Conservation (phyloP, 2,888 invertebrate genomes). For the Atrina japonica region DNA sequence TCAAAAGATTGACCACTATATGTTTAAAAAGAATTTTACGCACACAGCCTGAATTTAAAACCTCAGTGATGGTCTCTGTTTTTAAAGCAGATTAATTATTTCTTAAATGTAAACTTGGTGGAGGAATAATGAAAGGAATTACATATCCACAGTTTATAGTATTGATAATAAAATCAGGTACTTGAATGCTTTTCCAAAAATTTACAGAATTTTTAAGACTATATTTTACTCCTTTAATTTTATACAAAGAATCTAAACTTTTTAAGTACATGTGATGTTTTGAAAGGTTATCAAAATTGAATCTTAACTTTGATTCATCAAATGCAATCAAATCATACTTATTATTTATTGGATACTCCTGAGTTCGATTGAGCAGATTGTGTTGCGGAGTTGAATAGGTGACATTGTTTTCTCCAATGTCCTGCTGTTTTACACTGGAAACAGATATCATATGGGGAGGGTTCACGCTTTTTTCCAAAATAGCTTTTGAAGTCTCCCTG, state of each 20-base stretch:
- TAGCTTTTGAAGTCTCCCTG: neutral
- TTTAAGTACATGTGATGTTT: neutral
- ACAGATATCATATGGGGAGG: neutral
- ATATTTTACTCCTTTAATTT: neutral
- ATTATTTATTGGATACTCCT: neutral
- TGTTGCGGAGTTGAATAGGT: too few species aligned
- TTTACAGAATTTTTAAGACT: neutral
- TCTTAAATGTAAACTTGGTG: neutral
- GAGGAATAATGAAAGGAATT: slow-evolving; percentile 22
- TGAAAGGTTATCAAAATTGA: neutral
- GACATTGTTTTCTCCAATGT: too few species aligned
- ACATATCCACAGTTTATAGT: slow-evolving; percentile 9
- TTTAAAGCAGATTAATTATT: slow-evolving; percentile 25
- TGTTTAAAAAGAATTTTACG: neutral
- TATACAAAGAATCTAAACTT: neutral
- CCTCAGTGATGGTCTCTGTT: neutral
- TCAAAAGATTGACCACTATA: slow-evolving; percentile 10
- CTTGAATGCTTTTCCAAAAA: neutral
- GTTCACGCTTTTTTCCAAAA: neutral
- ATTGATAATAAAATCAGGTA: slow-evolving; percentile 2
- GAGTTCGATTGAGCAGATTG: too few species aligned
- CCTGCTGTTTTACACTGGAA: neutral
- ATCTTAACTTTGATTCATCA: neutral
- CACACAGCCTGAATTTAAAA: neutral
- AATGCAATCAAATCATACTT: slow-evolving; percentile 1